Evolutionary conservation across 2,113 vertebrate genomes (phyloP).

Genomic region (Nycticorax nycticorax): DNA sequence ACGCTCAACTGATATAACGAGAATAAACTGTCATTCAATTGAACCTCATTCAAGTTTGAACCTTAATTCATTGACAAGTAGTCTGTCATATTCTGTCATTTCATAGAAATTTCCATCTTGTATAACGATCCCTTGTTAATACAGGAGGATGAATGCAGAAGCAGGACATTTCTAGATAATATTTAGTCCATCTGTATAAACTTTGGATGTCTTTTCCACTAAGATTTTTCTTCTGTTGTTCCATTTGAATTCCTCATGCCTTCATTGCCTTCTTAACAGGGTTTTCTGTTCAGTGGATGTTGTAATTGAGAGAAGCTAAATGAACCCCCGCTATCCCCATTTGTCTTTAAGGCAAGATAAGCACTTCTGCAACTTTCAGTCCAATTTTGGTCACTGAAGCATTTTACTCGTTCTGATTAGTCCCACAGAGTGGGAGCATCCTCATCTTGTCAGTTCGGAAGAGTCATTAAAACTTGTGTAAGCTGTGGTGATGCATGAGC

Average conservation of each 20-base stretch:
- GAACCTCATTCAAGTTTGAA: background rate
- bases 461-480: constrained; percentile 48
- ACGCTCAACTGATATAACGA: background rate
- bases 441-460: constrained; percentile 45
- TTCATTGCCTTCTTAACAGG: background rate
- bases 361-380: background rate
- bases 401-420: constrained; percentile 65
- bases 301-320: constrained; percentile 23
- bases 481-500: constrained; percentile 56
- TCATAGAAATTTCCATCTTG: background rate
- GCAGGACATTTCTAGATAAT: background rate
- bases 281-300: background rate
- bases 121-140: background rate
- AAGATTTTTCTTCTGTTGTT: background rate
- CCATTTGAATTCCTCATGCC: background rate
- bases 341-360: constrained; percentile 43
- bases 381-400: constrained; percentile 49
- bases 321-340: background rate
- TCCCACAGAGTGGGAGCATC: constrained; percentile 32
- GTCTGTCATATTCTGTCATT: background rate
- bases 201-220: background rate
- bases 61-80: background rate
- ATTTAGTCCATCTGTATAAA: background rate
- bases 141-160: background rate
- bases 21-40: background rate